Evolutionary conservation across 2,797 vertebrate genomes (phyloP).

Genomic region (Smutsia gigantea): DNA sequence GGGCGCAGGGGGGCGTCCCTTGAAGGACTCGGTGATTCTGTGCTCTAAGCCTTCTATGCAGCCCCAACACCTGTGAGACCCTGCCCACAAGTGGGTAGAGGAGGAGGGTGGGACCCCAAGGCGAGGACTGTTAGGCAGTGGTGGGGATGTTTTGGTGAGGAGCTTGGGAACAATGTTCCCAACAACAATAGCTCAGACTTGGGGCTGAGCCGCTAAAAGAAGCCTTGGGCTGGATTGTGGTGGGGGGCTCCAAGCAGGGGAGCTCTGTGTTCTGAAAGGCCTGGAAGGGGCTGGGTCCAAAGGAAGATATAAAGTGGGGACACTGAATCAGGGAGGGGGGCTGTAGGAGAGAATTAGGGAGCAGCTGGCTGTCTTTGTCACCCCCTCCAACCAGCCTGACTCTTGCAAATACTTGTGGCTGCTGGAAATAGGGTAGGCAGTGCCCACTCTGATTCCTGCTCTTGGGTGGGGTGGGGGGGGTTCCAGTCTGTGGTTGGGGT

Average conservation of each 20-base stretch:
- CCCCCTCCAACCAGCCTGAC: background rate
- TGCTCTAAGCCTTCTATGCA: background rate
- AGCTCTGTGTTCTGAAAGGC: background rate
- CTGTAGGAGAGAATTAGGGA: background rate
- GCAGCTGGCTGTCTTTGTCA: background rate
- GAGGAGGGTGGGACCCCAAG: background rate
- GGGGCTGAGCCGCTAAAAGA: background rate
- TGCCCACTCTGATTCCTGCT: background rate
- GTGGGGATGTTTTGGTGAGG: background rate
- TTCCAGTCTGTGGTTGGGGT: background rate
- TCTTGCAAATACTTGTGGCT: background rate
- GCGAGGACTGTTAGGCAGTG: too few relatives aligned
- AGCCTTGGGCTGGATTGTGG: background rate
- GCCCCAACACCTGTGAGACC: background rate
- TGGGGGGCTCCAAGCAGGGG: background rate
- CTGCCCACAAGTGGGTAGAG: accelerated
- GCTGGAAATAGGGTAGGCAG: background rate
- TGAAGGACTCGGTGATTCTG: background rate
- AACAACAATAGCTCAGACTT: background rate
- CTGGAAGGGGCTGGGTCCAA: background rate
- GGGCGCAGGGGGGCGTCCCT: too few relatives aligned
- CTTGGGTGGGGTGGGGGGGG: background rate
- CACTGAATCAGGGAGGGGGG: too few relatives aligned
- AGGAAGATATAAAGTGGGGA: background rate
- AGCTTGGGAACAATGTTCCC: background rate